Percentiles rank a stretch among this genome's conserved stretches.
Conservation (phyloP, 2,113 vertebrate species). For the Oreotrochilus melanogaster region DNA sequence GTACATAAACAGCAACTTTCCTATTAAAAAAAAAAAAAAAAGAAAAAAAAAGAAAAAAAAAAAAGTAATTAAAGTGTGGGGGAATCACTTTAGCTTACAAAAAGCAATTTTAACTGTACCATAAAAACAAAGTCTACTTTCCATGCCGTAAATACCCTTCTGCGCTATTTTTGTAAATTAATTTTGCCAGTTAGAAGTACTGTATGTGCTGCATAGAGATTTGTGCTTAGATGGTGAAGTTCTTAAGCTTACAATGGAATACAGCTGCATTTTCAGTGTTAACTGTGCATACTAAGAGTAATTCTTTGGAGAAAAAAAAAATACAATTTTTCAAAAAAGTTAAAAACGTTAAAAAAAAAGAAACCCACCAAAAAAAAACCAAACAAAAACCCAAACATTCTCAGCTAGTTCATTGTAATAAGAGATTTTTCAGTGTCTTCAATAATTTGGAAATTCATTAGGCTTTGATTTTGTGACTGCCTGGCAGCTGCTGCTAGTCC, state of each 20-base stretch:
- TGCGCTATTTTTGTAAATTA: constrained; percentile 85
- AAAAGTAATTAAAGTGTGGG: constrained; percentile 50
- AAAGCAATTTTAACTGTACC: constrained; percentile 81
- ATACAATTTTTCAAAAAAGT: constrained; percentile 71
- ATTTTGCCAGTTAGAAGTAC: constrained; percentile 82
- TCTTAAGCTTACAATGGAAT: constrained; percentile 83
- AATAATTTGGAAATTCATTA: constrained; percentile 75
- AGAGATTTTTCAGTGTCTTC: constrained; percentile 67
- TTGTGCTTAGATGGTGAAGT: constrained; percentile 85
- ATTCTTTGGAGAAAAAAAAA: constrained; percentile 67
- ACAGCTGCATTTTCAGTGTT: constrained; percentile 86
- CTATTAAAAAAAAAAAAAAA: constrained; percentile 46
- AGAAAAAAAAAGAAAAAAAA: no score
- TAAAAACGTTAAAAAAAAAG: constrained; percentile 36
- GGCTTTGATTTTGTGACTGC: constrained; percentile 60
- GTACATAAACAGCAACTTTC: constrained; percentile 79
- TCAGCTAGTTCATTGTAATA: constrained; percentile 60
- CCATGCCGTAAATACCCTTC: constrained; percentile 82
- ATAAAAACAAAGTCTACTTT: constrained; percentile 77
- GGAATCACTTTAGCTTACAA: constrained; percentile 68
- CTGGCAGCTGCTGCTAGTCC: constrained; percentile 72
- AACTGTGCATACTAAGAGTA: constrained; percentile 83
- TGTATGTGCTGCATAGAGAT: constrained; percentile 82
- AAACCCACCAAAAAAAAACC: no score
- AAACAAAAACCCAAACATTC: background rate